A percentile compares a stretch with the other conserved stretches of the same genome.
These are phyloP conservation scores for Eulithis testata DNA, from an alignment of 2,888 invertebrate genomes.

Conservation along the genomic window DNA sequence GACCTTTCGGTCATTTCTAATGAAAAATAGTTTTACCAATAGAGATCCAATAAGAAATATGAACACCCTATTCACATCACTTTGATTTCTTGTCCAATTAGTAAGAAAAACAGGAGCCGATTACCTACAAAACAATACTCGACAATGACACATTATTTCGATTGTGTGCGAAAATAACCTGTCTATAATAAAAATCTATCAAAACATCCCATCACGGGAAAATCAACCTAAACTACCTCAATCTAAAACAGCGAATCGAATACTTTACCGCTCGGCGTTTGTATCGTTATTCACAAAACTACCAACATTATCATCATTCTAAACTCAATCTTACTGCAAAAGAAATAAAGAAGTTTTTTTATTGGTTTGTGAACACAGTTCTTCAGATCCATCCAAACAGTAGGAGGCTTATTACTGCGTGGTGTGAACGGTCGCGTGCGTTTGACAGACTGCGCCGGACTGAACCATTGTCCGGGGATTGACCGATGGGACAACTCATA, in stretches of 20 bases:
- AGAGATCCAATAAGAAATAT: slow-evolving; percentile 31
- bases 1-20: not conserved
- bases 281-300: slow-evolving; percentile 21
- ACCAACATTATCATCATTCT: not conserved
- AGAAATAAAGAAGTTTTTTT: slow-evolving; percentile 19
- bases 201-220: slow-evolving; percentile 1
- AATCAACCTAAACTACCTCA: not conserved
- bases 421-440: slow-evolving; percentile 60
- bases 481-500: slow-evolving; percentile 57
- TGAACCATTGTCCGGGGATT: slow-evolving; percentile 46
- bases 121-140: slow-evolving; percentile 61
- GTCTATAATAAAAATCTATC: slow-evolving; percentile 37
- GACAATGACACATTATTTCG: slow-evolving; percentile 74
- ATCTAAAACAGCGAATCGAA: slow-evolving; percentile 2
- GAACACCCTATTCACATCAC: slow-evolving; percentile 41
- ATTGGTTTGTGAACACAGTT: slow-evolving; percentile 1
- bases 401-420: slow-evolving; percentile 61
- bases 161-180: slow-evolving; percentile 49
- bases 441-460: slow-evolving; percentile 52
- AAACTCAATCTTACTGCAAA: not conserved
- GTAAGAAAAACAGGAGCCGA: slow-evolving; percentile 75
- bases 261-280: not conserved
- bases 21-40: slow-evolving; percentile 6
- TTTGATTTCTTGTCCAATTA: slow-evolving; percentile 80
- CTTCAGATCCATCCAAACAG: slow-evolving; percentile 40